Evolutionary conservation across 1,140 invertebrate genomes (phyloP), one percentile per base, ranked within the genome.

Genomic region (Drosophila mauritiana): DNA sequence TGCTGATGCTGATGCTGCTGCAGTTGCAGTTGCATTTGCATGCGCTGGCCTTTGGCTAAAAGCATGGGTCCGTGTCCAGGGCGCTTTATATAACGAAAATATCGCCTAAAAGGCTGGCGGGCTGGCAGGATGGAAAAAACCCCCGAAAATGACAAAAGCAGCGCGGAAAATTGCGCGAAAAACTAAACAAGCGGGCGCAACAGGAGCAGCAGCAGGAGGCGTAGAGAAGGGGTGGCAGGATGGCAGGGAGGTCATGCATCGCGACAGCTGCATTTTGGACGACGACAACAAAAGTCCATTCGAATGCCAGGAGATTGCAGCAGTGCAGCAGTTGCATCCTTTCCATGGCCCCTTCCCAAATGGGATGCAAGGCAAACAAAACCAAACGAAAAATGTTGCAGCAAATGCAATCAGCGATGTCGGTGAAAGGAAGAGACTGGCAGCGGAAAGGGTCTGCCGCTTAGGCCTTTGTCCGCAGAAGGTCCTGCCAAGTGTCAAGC

Each of bases 111-210:
- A 55, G 48, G 49, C 57, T 58, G 42, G 51, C 53, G 53, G 25
- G 5, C 12, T n/a, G 20, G 22, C 40, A 17, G 49, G 55, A 75
- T 37, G 49, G 36, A 76, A 73, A 55, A 63, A 69, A 40, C 73
- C 63, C 64, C 63, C 73, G 20, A 74, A 85, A 85, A 72, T 79
- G 74, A 82, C 83, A 88, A 86, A 85, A 69, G 73, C 83, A 80
- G 27, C 84, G 84, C 84, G 84, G 84, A 88, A 88, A 88, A 88
- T 89, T 83, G 76, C 84, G 84, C 84, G 85, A 88, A 88, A 88
- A 88, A 88, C 84, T 88, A 88, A 88, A 89, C 85, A 78, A 69
- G 77, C 65, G 48, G 42, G 42, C 37, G 37, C 37, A 39, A 39
- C 11, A 39, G 37, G 13, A 56, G 54, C n/a, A 15, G 34, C 8